Conservation (phyloP, 1,140 invertebrate genomes). For the Laupala kohalensis region DNA sequence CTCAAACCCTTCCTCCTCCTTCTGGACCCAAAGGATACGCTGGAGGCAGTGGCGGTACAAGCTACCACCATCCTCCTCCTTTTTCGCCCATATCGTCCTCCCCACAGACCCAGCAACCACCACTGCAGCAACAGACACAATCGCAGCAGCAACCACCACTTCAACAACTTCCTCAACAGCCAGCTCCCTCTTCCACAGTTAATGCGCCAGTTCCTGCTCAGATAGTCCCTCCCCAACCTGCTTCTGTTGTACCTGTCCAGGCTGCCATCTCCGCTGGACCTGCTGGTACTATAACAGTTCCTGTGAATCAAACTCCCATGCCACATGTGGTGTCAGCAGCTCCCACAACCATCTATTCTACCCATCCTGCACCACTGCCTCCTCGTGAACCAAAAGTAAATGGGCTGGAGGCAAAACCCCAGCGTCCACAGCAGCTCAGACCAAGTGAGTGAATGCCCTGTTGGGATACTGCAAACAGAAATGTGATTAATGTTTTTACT, state of each 20-base stretch:
- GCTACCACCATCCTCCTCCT: slow-evolving; percentile 10
- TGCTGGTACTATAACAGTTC: not conserved
- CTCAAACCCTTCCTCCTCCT: not conserved
- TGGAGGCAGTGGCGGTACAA: not conserved
- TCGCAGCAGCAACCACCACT: slow-evolving; percentile 15
- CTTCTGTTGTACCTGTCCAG: not conserved
- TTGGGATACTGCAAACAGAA: not conserved
- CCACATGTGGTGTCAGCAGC: not conserved
- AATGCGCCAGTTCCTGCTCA: slow-evolving; percentile 2
- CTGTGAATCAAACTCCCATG: not conserved
- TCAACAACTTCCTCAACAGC: not conserved
- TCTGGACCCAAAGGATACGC: not conserved
- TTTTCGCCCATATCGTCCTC: slow-evolving; percentile 7
- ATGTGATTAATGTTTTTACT: too few relatives aligned
- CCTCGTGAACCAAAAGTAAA: slow-evolving; percentile 1
- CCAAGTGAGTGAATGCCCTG: not conserved
- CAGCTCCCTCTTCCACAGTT: not conserved
- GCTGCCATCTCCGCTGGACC: not conserved
- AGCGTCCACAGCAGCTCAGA: not conserved
- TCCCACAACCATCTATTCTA: not conserved
- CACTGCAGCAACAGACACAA: slow-evolving; percentile 11
- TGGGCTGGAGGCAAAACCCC: not conserved
- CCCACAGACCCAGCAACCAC: too few relatives aligned
- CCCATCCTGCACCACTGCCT: not conserved
- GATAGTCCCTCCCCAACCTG: not conserved